Evolutionary conservation across 2,797 vertebrate genomes (phyloP).

Genomic region (Anabacerthia variegaticeps): DNA sequence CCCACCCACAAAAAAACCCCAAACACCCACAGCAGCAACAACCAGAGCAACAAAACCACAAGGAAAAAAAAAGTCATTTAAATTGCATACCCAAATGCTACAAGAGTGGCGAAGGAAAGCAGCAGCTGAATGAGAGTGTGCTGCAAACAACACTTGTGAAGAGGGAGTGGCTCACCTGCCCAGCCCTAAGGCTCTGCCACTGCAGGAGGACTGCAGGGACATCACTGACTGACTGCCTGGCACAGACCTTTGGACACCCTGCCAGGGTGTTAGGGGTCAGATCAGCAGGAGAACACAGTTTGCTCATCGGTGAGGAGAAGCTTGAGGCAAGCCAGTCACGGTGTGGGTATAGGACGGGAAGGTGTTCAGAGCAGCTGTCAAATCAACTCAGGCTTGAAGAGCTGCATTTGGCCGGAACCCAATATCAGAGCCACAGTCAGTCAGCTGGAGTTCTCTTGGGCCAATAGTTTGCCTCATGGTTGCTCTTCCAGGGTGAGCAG

Average conservation of each 20-base stretch:
- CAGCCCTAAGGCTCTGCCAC: fast-evolving
- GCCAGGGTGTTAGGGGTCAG: background rate
- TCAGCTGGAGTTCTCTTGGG: background rate
- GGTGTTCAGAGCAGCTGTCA: background rate
- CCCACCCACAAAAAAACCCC: too few species aligned
- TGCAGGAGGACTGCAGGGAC: too few species aligned
- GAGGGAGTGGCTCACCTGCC: background rate
- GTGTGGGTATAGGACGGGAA: background rate
- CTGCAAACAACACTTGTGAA: fast-evolving
- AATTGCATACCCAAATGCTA: background rate
- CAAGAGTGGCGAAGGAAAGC: background rate
- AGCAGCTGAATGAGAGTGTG: too few species aligned
- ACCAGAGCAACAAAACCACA: too few species aligned
- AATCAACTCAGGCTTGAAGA: background rate
- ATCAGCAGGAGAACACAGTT: background rate
- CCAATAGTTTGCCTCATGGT: background rate
- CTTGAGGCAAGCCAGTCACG: background rate
- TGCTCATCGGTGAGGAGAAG: fast-evolving
- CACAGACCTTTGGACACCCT: background rate
- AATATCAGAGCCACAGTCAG: background rate
- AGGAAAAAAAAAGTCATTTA: background rate
- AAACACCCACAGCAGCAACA: too few species aligned
- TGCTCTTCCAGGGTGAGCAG: background rate
- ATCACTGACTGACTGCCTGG: too few species aligned
- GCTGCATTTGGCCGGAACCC: background rate